Evolutionary conservation across 1,140 invertebrate species (phyloP).

Genomic region (Bombus vancouverensis): DNA sequence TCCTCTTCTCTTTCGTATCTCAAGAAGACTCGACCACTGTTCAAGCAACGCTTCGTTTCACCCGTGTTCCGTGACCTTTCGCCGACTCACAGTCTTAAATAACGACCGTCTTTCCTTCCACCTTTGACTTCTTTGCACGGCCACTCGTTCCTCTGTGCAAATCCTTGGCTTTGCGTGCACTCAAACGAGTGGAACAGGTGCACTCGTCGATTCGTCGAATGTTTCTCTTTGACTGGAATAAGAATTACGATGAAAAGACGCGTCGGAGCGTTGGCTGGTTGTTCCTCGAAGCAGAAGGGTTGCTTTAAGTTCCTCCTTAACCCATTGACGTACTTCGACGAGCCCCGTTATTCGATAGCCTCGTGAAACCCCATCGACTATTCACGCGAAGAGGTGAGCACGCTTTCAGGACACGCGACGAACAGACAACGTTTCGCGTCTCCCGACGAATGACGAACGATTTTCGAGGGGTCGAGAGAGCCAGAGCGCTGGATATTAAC

Average conservation of each 20-base stretch:
- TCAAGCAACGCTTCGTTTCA: no score
- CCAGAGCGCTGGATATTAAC: not conserved
- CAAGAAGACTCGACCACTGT: not conserved
- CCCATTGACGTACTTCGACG: constrained; percentile 35
- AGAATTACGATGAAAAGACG: not conserved
- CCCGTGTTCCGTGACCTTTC: not conserved
- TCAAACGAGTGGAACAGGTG: not conserved
- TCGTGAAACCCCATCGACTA: constrained; percentile 23
- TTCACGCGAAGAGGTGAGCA: not conserved
- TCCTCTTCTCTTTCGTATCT: not conserved
- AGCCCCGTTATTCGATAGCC: constrained; percentile 5
- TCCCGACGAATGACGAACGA: constrained; percentile 10
- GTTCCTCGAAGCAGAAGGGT: not conserved
- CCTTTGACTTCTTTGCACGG: not conserved
- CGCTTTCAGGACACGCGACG: constrained; percentile 19
- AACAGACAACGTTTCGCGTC: not conserved
- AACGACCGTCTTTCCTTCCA: not conserved
- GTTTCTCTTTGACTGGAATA: not conserved
- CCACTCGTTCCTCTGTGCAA: not conserved
- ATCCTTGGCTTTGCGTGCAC: not conserved
- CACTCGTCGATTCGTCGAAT: no score
- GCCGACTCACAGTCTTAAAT: not conserved
- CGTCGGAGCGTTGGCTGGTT: not conserved
- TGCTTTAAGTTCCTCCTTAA: constrained; percentile 36
- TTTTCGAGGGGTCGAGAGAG: not conserved